Base-by-base conservation (phyloP, 2,888 invertebrate species). In the Petrophora chlorosata region DNA sequence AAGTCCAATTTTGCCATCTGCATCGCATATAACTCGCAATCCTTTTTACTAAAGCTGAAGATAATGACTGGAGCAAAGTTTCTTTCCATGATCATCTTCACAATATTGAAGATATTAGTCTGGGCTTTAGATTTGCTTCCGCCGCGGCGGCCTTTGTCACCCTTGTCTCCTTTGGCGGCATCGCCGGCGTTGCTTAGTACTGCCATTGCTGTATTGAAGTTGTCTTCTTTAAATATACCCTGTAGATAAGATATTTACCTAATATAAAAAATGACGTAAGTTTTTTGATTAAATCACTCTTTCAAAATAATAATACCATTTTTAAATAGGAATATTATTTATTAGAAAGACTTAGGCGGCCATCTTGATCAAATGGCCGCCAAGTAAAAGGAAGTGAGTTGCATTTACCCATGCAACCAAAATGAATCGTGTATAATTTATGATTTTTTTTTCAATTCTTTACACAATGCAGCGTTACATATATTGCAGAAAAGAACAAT, bases 1-100 rank as follows among this genome's bases (percentile, higher is more conserved):
- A 99, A 98, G 86, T 99, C 99, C 63, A 99, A 86, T 80, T 98
- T 98, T 0, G 98, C 95, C 95, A 99, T 96, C 82, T 98, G 97
- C 92, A 97, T 94, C 0, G 99, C 99, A 78, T 98, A 99, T 0
- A 95, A 87, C 80, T 99, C 99, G 74, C 99, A 99, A 65, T 99
- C 99, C 76, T 98, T 99, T 76, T 99, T 98, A 71, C 98, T 98
- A 82, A 99, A 99, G 75, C 99, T 99, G 91, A 99, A 99, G 45
- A 99, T 97, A 63, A 99, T 99, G 2, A 99, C 98, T 0, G 99
- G 99, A 0, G 99, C 97, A 81, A 99, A 97, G 79, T 97, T 98
- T 14, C 98, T 92, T 75, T 99, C 99, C 97, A 99, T 98, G 26
- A 99, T 97, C 97, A 99, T 99, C 83, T 99, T 98, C 12, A 99